Conservation (phyloP, 2,113 vertebrate genomes). For the Periophthalmus modestus region DNA sequence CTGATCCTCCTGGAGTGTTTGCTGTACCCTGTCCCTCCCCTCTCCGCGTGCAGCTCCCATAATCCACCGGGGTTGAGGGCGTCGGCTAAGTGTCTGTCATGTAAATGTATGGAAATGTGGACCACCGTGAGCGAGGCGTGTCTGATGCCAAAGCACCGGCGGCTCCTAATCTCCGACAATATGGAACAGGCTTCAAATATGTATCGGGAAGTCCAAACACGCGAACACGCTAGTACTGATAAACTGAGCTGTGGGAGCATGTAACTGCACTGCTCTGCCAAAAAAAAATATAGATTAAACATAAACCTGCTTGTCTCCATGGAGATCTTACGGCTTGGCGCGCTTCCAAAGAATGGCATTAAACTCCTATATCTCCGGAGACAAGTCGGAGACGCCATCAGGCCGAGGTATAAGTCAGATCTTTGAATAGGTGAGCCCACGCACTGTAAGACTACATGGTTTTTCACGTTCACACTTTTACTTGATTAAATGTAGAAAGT, state of each 20-base stretch:
- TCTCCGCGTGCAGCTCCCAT: not conserved
- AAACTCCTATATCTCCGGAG: no score
- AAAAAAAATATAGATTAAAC: not conserved
- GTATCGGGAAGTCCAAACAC: not conserved
- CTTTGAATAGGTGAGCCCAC: no score
- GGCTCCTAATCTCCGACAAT: not conserved
- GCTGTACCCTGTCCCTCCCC: not conserved
- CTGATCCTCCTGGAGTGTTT: conserved; percentile 26
- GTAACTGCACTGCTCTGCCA: no score
- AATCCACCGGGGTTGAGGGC: conserved; percentile 30
- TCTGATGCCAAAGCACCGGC: conserved; percentile 22
- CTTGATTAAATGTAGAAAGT: no score
- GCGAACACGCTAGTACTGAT: not conserved
- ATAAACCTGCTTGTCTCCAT: no score
- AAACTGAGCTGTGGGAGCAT: not conserved
- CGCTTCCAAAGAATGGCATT: no score
- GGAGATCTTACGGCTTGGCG: no score
- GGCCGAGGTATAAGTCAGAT: no score
- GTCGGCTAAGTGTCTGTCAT: conserved; percentile 36
- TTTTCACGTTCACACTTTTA: no score
- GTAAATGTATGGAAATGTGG: conserved; percentile 48
- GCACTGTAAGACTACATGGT: no score
- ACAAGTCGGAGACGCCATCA: no score
- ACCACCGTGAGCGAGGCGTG: conserved; percentile 12
- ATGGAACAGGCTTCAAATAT: not conserved